Evolutionary conservation across 2,888 invertebrate genomes (phyloP).

Genomic region (Parapristionchus giblindavisi): DNA sequence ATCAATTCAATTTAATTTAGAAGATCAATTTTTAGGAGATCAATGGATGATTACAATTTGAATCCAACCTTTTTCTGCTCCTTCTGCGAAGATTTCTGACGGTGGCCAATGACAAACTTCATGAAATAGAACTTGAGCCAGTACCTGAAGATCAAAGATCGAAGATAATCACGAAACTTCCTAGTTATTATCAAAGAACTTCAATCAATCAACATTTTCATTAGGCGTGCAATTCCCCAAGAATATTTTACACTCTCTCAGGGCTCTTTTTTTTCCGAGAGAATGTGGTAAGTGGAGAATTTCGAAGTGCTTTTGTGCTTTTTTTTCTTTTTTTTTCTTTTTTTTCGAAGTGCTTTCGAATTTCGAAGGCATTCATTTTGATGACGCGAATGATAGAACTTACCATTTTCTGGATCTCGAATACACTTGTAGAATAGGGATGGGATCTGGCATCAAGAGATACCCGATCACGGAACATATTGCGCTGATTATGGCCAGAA

Average conservation of each 20-base stretch:
- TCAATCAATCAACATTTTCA: too few species aligned
- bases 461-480: background rate
- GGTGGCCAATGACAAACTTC: slow-evolving; percentile 51
- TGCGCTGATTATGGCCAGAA: background rate
- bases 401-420: slow-evolving; percentile 55
- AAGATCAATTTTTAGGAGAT: too few species aligned
- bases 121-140: slow-evolving; percentile 57
- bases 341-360: background rate
- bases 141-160: too few species aligned
- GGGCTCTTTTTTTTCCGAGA: too few species aligned
- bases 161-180: too few species aligned
- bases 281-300: too few species aligned
- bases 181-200: too few species aligned
- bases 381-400: background rate
- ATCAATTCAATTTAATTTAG: too few species aligned
- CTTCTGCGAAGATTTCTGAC: slow-evolving; percentile 43
- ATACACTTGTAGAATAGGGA: slow-evolving; percentile 47
- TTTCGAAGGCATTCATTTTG: background rate
- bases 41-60: background rate
- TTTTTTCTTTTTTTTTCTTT: background rate
- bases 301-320: too few species aligned
- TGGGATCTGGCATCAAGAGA: slow-evolving; percentile 45
- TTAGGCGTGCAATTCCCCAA: too few species aligned
- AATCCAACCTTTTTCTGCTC: background rate
- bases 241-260: too few species aligned